phyloP scores from a whole-genome alignment of 2,797 vertebrate genomes.

The Girardinus metallicus region DNA sequence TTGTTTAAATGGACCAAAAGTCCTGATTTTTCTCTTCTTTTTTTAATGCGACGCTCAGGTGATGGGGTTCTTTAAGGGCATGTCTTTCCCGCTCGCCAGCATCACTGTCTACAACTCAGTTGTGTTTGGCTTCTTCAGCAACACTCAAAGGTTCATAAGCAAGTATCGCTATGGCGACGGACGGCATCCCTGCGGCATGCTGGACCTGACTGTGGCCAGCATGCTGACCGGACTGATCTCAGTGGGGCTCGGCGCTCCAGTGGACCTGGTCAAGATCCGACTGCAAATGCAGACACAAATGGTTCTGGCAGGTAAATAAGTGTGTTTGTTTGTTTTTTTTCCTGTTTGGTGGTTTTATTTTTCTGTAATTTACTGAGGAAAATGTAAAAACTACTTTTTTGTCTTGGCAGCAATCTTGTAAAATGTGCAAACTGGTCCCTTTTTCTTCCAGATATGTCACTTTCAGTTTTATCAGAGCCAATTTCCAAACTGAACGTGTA shows the following conservation, averaged over 20 bases:
- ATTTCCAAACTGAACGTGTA: background rate
- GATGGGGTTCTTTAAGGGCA: slow-evolving; percentile 94
- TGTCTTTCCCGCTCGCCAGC: slow-evolving; percentile 94
- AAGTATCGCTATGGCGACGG: slow-evolving; percentile 80
- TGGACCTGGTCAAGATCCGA: slow-evolving; percentile 96
- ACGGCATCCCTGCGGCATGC: slow-evolving; percentile 58
- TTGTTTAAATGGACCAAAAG: background rate
- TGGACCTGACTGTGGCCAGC: slow-evolving; percentile 88
- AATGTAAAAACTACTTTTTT: no score
- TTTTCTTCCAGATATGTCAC: background rate
- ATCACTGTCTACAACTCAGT: slow-evolving; percentile 91
- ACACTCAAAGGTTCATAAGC: slow-evolving; percentile 85
- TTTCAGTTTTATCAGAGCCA: background rate
- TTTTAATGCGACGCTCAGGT: slow-evolving; percentile 71
- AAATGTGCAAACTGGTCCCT: background rate
- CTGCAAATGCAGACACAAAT: slow-evolving; percentile 93
- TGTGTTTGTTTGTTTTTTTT: background rate
- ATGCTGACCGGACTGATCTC: slow-evolving; percentile 86
- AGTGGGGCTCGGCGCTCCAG: slow-evolving; percentile 87
- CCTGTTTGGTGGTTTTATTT: background rate
- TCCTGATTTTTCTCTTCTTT: background rate
- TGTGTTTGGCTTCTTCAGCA: slow-evolving; percentile 94
- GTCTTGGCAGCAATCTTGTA: background rate
- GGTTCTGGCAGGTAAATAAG: slow-evolving; percentile 79
- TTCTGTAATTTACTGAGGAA: background rate